Evolutionary conservation across 2,797 vertebrate genomes (phyloP).

Genomic region (Sebastes iracundus): DNA sequence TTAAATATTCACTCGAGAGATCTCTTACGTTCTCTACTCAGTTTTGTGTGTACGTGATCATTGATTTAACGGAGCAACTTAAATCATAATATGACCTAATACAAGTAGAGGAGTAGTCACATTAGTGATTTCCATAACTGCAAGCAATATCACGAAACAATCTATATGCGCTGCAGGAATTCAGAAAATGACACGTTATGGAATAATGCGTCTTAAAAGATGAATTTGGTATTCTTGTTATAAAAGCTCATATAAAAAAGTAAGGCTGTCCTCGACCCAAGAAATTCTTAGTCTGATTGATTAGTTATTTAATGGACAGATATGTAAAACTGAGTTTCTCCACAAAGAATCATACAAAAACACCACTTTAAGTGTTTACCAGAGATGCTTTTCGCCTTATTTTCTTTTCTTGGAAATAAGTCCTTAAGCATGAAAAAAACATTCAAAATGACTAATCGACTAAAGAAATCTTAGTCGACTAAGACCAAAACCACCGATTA

Average conservation of each 20-base stretch:
- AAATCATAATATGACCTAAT: neutral
- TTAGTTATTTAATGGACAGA: no score
- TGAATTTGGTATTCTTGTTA: neutral
- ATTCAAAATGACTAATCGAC: no score
- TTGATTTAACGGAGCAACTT: neutral
- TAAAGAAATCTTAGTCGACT: no score
- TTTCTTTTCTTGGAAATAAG: no score
- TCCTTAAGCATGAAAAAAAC: no score
- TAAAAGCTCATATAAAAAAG: neutral
- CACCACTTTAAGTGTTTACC: no score
- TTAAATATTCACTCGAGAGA: neutral
- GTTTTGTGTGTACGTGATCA: neutral
- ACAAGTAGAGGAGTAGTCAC: neutral
- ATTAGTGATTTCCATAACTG: neutral
- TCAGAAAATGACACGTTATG: neutral
- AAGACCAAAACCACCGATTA: no score
- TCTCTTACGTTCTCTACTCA: neutral
- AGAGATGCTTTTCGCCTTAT: no score
- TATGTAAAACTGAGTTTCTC: no score
- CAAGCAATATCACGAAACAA: neutral
- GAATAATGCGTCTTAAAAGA: neutral
- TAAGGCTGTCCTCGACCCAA: no score
- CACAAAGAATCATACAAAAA: no score
- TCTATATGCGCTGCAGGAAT: neutral
- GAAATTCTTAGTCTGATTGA: no score